Conservation (phyloP, 1,140 invertebrate genomes). For the Eufriesea mexicana region DNA sequence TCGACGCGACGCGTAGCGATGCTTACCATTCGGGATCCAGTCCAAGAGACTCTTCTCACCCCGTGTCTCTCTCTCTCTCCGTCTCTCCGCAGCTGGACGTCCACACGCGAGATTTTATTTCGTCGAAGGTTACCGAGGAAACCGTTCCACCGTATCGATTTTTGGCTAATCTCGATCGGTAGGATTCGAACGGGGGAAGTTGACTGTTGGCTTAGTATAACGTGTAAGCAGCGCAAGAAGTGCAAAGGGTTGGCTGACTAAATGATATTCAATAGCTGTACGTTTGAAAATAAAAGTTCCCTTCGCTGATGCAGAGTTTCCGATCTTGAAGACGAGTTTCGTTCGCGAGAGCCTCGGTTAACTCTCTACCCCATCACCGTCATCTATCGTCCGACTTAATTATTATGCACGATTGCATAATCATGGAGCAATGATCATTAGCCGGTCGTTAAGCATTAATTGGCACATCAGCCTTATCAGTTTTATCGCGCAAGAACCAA, state of each 20-base stretch:
- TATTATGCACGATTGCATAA: not conserved
- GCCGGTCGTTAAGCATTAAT: not conserved
- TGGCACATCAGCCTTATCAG: no score
- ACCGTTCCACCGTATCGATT: no score
- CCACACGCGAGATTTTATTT: no score
- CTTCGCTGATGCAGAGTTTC: not conserved
- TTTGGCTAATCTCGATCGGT: not conserved
- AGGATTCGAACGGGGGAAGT: not conserved
- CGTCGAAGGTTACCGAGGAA: no score
- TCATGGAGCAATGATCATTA: not conserved
- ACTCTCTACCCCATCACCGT: fast-evolving
- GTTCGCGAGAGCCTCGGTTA: not conserved
- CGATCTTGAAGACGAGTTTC: slow-evolving; percentile 43
- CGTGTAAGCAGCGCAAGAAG: slow-evolving; percentile 14
- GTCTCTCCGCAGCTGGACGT: no score
- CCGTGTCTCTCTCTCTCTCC: no score
- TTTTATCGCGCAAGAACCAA: not conserved
- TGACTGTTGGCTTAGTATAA: slow-evolving; percentile 26
- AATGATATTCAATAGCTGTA: slow-evolving; percentile 14
- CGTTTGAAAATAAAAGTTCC: slow-evolving; percentile 18
- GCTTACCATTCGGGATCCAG: not conserved
- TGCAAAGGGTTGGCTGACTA: slow-evolving; percentile 38
- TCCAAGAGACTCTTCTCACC: not conserved
- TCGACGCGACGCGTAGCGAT: not conserved
- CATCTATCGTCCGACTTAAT: not conserved